A percentile compares a stretch with the other conserved stretches of the same genome.
phyloP scores from a whole-genome alignment of 2,113 vertebrate species.

The Trachemys scripta region DNA sequence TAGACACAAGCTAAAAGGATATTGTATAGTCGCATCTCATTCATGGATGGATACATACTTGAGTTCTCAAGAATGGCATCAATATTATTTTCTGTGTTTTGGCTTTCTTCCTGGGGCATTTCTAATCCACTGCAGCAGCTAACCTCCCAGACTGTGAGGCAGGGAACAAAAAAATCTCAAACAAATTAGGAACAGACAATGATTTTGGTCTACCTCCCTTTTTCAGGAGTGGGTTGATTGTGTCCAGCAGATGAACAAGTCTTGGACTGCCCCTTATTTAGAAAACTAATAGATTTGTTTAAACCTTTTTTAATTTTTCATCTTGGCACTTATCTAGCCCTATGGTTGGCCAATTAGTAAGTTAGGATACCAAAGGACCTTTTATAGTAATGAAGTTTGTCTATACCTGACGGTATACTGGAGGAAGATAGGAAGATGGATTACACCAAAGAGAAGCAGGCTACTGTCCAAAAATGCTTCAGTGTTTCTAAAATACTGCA shows the following conservation, averaged over 20 bases:
- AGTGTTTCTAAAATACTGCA: not conserved
- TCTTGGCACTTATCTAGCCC: not conserved
- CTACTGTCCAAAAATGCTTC: not conserved
- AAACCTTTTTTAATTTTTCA: not conserved
- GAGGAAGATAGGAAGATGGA: not conserved
- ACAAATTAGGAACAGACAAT: not conserved
- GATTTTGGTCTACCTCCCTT: not conserved
- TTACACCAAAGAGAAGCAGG: not conserved
- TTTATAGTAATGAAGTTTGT: not conserved
- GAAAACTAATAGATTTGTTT: not conserved
- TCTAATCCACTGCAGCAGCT: not conserved
- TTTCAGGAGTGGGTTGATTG: not conserved
- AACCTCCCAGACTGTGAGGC: not conserved
- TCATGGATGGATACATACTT: not conserved
- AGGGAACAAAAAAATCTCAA: not conserved
- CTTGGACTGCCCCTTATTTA: not conserved
- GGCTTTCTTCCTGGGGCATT: not conserved
- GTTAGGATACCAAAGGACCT: not conserved
- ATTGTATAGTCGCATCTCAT: not conserved
- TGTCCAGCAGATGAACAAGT: not conserved
- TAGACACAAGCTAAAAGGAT: not conserved
- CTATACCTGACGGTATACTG: not conserved
- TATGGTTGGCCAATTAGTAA: not conserved
- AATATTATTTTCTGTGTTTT: not conserved
- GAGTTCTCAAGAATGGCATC: not conserved